A percentile compares a stretch with the other conserved stretches of the same genome.
Conservation (phyloP, 2,888 invertebrate genomes). For the Villa cingulata region DNA sequence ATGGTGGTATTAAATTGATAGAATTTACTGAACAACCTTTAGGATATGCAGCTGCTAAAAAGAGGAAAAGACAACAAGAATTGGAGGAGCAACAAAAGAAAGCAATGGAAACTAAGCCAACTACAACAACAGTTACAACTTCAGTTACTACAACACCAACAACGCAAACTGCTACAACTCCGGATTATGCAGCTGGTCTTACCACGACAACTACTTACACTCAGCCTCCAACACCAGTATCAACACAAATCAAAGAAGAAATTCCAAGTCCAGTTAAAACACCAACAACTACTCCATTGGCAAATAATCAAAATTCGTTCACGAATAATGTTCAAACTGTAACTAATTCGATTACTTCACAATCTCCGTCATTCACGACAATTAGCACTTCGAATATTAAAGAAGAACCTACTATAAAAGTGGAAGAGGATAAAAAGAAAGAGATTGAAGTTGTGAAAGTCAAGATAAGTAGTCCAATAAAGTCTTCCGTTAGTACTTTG, state of each 20-base stretch:
- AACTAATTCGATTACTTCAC: background rate
- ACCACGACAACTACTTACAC: slow-evolving; percentile 41
- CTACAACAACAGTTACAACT: slow-evolving; percentile 31
- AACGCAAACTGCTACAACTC: slow-evolving; percentile 41
- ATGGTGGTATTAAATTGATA: slow-evolving; percentile 85
- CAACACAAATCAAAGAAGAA: slow-evolving; percentile 12
- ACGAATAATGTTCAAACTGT: slow-evolving; percentile 5
- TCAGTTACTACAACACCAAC: slow-evolving; percentile 28
- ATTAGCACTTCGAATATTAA: background rate
- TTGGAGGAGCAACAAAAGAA: slow-evolving; percentile 52
- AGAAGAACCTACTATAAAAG: slow-evolving; percentile 20
- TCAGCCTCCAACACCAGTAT: slow-evolving; percentile 36
- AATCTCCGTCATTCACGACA: background rate
- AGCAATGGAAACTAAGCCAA: slow-evolving; percentile 39
- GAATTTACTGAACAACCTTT: slow-evolving; percentile 89
- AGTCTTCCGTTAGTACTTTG: background rate
- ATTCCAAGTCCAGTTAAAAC: slow-evolving; percentile 2
- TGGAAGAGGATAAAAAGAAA: slow-evolving; percentile 31
- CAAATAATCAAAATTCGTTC: background rate
- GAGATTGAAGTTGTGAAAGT: slow-evolving; percentile 25
- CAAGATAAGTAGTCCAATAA: slow-evolving; percentile 13
- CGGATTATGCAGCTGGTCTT: slow-evolving; percentile 73
- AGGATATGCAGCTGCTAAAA: slow-evolving; percentile 71
- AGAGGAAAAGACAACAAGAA: slow-evolving; percentile 69
- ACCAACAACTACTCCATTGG: background rate